These are phyloP conservation scores for Tenthredo distinguenda DNA, from an alignment of 2,888 invertebrate species.

Conservation along the genomic window DNA sequence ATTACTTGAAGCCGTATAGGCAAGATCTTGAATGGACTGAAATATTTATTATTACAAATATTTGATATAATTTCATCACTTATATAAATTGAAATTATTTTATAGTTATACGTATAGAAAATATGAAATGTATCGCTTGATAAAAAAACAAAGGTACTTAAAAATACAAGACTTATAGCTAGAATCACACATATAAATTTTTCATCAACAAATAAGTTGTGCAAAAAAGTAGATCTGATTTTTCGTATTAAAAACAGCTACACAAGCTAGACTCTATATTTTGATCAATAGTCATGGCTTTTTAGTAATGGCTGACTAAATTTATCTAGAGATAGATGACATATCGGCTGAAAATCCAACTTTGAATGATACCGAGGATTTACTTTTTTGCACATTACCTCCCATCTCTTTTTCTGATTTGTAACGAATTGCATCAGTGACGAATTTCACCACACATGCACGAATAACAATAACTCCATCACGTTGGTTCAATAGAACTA, in stretches of 20 bases:
- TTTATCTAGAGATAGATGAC: background rate
- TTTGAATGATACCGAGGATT: background rate
- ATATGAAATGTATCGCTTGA: conserved; percentile 41
- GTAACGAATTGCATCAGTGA: background rate
- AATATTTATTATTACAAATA: conserved; percentile 45
- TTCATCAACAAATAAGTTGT: background rate
- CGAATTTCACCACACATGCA: conserved; percentile 19
- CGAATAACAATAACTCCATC: conserved; percentile 6
- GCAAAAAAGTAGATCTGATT: conserved; percentile 4
- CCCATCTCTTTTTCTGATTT: background rate
- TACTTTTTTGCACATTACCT: conserved; percentile 14
- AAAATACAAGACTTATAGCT: conserved; percentile 42
- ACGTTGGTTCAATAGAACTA: conserved; percentile 74
- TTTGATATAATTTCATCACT: conserved; percentile 44
- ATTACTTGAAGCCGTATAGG: conserved; percentile 26
- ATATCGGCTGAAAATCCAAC: background rate
- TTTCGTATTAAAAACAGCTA: background rate
- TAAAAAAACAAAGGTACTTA: conserved; percentile 37
- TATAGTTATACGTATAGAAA: conserved; percentile 31
- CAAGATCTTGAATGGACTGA: conserved; percentile 44
- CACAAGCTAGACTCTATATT: background rate
- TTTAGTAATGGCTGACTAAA: background rate
- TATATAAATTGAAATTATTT: conserved; percentile 44
- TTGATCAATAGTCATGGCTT: background rate
- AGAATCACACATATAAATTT: conserved; percentile 33